These are phyloP conservation scores for Vanacampus margaritifer DNA, from an alignment of 2,113 vertebrate genomes.

Conservation along the genomic window DNA sequence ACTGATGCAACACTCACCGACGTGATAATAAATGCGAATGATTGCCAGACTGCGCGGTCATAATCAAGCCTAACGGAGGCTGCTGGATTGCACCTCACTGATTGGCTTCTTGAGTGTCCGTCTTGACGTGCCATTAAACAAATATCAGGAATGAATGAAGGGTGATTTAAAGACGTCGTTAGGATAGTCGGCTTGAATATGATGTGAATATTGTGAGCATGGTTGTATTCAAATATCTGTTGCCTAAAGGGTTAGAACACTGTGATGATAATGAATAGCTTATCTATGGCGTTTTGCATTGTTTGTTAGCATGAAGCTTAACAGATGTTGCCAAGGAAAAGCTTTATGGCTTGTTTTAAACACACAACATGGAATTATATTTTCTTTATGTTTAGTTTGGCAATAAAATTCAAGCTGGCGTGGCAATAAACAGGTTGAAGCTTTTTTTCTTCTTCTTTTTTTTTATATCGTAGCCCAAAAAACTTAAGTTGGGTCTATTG, in stretches of 20 bases:
- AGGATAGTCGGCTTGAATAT: neutral
- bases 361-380: neutral
- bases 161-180: conserved; percentile 15
- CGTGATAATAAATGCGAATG: conserved; percentile 44
- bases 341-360: neutral
- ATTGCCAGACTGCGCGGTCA: conserved; percentile 17
- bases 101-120: neutral
- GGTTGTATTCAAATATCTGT: too few species aligned
- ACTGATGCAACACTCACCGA: conserved; percentile 34
- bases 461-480: too few species aligned
- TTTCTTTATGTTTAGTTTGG: neutral
- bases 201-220: too few species aligned
- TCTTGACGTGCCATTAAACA: conserved; percentile 26
- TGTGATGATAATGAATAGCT: neutral
- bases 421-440: neutral
- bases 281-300: neutral
- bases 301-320: neutral
- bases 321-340: neutral
- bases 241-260: neutral
- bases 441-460: neutral
- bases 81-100: neutral
- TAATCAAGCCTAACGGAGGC: neutral
- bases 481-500: too few species aligned
- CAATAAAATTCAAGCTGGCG: too few species aligned
- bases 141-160: neutral